Base-by-base conservation (phyloP, 2,888 invertebrate genomes). In the Lasioglossum malachurum region DNA sequence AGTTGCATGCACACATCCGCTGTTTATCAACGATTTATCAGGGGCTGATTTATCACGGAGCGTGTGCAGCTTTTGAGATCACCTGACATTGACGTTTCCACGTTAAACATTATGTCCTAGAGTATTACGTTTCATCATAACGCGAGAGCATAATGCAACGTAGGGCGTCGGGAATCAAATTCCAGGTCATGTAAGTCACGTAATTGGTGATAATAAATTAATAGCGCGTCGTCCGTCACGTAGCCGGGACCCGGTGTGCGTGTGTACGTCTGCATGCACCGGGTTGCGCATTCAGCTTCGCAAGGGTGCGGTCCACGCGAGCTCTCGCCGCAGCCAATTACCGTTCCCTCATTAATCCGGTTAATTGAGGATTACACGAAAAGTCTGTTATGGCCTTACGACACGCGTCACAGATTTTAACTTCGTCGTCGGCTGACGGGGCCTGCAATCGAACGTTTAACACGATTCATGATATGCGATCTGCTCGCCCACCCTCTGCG, bases 341-440 rank as follows among this genome's bases (percentile, higher is more conserved):
- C 82, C 85, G 84, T 82, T 85, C 89, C 86, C 88, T 91, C 87
- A 89, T 90, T 93, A 91, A 92, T 93, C 92, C 91, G 87, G 89
- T 92, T 93, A 93, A 93, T 91, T 90, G 89, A 92, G 93, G 93
- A 94, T 94, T 93, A 93, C 94, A 92, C 87, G 92, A 93, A 94
- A 93, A 94, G 94, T 94, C 93, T 93, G 94, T 94, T 94, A 94
- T 91, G 92, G 90, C 91, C 93, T 94, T 93, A 91, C 87, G 84
- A 86, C 87, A 86, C 74, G 86, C 85, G 84, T 86, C 86, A 75
- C 64, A 57, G 84, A 83, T 84, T 86, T 90, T 81, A 77, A 88
- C 87, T 77, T 79, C 31, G 83, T 83, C 86, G 78, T 49, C 38
- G 57, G 53, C 75, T 19, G 10, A 35, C 67, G 49, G 74, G 67